phyloP scores from a whole-genome alignment of 1,140 invertebrate species.

The Papilio xuthus region DNA sequence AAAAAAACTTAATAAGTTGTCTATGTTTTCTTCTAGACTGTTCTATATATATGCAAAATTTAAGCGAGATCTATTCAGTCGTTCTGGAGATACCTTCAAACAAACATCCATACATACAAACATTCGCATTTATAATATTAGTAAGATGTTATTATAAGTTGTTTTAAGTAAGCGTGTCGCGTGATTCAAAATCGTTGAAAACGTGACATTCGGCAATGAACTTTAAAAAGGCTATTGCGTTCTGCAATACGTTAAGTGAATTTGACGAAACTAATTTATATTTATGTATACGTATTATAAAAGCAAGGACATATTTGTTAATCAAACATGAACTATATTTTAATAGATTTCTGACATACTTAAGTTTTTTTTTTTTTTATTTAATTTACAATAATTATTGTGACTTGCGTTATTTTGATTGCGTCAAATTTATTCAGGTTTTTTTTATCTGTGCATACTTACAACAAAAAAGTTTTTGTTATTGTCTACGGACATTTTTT shows the following conservation, averaged over 20 bases:
- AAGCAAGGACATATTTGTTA: slow-evolving; percentile 19
- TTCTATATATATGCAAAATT: too few relatives aligned
- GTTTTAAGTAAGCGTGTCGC: not conserved
- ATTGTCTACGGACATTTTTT: not conserved
- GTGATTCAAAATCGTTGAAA: not conserved
- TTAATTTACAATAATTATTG: not conserved
- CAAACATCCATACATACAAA: too few relatives aligned
- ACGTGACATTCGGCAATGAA: slow-evolving; percentile 7
- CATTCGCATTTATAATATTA: too few relatives aligned
- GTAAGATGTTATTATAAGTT: too few relatives aligned
- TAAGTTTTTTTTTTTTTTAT: not conserved
- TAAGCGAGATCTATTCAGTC: too few relatives aligned
- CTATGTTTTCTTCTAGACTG: too few relatives aligned
- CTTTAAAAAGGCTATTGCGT: not conserved
- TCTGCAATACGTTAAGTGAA: slow-evolving; percentile 13
- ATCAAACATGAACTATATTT: not conserved
- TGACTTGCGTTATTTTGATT: not conserved
- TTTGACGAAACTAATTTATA: slow-evolving; percentile 1
- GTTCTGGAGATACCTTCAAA: too few relatives aligned
- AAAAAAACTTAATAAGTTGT: too few relatives aligned
- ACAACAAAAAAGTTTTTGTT: not conserved
- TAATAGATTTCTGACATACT: not conserved
- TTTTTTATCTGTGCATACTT: not conserved
- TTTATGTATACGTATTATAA: slow-evolving; percentile 2
- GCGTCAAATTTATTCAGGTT: not conserved